These are phyloP conservation scores for Polydrusus pterygomalis DNA, from an alignment of 2,888 invertebrate species.

Conservation along the genomic window DNA sequence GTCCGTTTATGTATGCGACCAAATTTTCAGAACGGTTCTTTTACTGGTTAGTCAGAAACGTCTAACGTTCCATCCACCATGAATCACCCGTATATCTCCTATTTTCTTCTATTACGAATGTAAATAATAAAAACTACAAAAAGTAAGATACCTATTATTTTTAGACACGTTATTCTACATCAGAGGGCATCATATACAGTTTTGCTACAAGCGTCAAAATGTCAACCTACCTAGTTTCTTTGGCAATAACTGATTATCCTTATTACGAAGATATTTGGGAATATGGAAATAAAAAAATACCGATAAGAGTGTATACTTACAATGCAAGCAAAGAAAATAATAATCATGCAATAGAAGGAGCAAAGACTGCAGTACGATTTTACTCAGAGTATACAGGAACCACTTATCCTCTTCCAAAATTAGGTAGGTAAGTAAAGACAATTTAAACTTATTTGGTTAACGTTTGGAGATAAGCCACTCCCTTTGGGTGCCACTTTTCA, in stretches of 20 bases:
- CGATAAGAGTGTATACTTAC: conserved; percentile 59
- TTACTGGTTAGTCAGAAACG: no score
- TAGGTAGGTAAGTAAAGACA: conserved; percentile 58
- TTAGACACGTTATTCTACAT: conserved; percentile 56
- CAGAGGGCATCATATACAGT: conserved; percentile 57
- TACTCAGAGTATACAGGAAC: conserved; percentile 61
- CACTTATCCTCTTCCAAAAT: conserved; percentile 61
- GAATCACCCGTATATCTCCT: no score
- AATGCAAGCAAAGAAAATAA: conserved; percentile 58
- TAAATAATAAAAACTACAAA: no score
- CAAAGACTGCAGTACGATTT: conserved; percentile 57
- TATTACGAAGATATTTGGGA: conserved; percentile 55
- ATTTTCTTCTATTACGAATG: no score
- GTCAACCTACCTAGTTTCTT: conserved; percentile 62
- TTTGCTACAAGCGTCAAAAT: conserved; percentile 61
- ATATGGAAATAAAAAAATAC: conserved; percentile 51
- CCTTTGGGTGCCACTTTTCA: no score
- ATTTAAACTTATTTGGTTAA: background rate
- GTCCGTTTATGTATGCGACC: no score
- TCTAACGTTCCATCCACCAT: no score
- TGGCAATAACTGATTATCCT: conserved; percentile 60
- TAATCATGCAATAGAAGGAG: conserved; percentile 55
- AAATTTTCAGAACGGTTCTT: no score
- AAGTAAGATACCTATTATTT: conserved; percentile 42
- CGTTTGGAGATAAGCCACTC: no score